phyloP scores from a whole-genome alignment of 2,113 vertebrate species.

The Delphinapterus leucas region DNA sequence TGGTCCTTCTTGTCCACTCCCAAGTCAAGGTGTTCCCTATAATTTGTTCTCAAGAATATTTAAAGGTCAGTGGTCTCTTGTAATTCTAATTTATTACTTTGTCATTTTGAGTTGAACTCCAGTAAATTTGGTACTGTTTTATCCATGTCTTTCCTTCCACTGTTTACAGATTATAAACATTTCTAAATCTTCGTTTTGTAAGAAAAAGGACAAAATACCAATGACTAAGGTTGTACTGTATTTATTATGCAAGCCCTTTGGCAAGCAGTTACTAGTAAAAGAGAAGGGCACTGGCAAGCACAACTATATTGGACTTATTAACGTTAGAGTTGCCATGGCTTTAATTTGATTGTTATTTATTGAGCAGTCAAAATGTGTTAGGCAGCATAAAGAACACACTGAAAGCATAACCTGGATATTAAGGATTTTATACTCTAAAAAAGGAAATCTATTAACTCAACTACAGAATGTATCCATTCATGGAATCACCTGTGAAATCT shows the following conservation, averaged over 20 bases:
- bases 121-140: neutral
- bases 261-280: neutral
- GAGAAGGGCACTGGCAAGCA: neutral
- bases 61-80: neutral
- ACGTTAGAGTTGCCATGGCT: neutral
- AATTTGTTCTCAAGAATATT: neutral
- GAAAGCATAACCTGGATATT: constrained; percentile 20
- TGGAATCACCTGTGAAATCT: constrained; percentile 48
- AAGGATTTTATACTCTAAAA: constrained; percentile 27
- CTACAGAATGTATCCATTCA: constrained; percentile 17
- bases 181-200: neutral
- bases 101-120: neutral
- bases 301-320: neutral
- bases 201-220: neutral
- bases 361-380: constrained; percentile 9
- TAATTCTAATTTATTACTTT: constrained; percentile 32
- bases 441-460: constrained; percentile 31
- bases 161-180: constrained; percentile 10
- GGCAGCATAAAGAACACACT: neutral
- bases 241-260: neutral
- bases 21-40: neutral
- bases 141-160: neutral
- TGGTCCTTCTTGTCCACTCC: neutral
- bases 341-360: constrained; percentile 35
- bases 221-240: neutral